These are phyloP conservation scores for Clepsis dumicolana DNA, from an alignment of 2,888 invertebrate species.

Conservation along the genomic window DNA sequence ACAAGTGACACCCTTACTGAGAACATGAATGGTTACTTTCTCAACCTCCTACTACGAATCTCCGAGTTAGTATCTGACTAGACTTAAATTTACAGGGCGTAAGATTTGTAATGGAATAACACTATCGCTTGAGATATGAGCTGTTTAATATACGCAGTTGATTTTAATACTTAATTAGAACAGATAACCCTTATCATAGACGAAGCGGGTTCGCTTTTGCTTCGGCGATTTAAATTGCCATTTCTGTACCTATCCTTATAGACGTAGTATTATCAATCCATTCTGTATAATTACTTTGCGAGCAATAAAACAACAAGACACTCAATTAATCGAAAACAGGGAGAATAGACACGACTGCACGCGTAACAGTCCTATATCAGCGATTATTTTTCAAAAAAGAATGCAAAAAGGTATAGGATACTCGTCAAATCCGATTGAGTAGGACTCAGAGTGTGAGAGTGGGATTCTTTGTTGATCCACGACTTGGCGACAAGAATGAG, in stretches of 20 bases:
- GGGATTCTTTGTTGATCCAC: slow-evolving; percentile 8
- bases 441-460: neutral
- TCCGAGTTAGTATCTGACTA: neutral
- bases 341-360: no score
- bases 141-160: neutral
- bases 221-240: neutral
- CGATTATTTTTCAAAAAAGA: neutral
- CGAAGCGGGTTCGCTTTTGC: neutral
- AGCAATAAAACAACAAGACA: no score
- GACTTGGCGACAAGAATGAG: slow-evolving; percentile 5
- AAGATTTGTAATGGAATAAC: neutral
- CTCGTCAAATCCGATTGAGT: slow-evolving; percentile 2
- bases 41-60: neutral
- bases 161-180: slow-evolving; percentile 22
- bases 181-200: slow-evolving; percentile 20
- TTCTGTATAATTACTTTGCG: neutral
- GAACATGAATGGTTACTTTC: neutral
- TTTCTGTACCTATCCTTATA: neutral
- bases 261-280: neutral
- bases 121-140: neutral
- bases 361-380: neutral
- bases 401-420: neutral
- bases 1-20: slow-evolving; percentile 33
- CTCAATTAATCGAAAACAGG: no score
- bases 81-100: neutral